Conservation (phyloP, 2,888 invertebrate species). For the Caenorhabditis sp. region DNA sequence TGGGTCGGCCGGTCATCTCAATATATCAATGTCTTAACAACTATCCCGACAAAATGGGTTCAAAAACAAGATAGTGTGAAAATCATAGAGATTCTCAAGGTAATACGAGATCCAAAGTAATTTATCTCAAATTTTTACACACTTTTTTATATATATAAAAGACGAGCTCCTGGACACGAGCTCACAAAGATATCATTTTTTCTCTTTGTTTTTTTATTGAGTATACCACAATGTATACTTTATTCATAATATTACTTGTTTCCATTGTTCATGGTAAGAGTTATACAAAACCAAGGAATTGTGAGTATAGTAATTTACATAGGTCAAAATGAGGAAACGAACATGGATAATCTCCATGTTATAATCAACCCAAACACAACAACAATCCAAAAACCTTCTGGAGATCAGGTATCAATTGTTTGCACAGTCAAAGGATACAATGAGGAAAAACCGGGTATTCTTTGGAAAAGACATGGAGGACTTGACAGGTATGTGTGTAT, state of each 20-base stretch:
- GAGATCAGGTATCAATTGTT: slow-evolving; percentile 47
- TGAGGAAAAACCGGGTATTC: slow-evolving; percentile 41
- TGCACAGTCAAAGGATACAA: slow-evolving; percentile 38
- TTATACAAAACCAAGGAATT: too few relatives aligned
- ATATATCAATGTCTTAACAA: not conserved
- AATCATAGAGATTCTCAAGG: not conserved
- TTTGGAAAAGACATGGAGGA: slow-evolving; percentile 53
- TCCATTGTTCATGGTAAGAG: too few relatives aligned
- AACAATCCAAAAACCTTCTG: slow-evolving; percentile 48
- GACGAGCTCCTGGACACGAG: not conserved
- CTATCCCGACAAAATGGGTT: not conserved
- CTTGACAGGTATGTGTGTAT: slow-evolving; percentile 47
- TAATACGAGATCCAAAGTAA: not conserved
- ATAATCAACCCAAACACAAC: slow-evolving; percentile 41
- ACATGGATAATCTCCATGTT: slow-evolving; percentile 5
- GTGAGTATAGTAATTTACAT: too few relatives aligned
- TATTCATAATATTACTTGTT: too few relatives aligned
- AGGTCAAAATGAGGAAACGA: not conserved
- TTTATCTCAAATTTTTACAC: not conserved
- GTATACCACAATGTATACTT: not conserved
- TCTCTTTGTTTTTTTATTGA: not conserved
- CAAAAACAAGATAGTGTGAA: not conserved
- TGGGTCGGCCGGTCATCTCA: not conserved
- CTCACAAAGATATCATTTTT: not conserved
- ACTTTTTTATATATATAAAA: not conserved